Evolutionary conservation across 2,113 vertebrate genomes (phyloP), one percentile per base, ranked within the genome.

Genomic region (Oryzias celebensis): DNA sequence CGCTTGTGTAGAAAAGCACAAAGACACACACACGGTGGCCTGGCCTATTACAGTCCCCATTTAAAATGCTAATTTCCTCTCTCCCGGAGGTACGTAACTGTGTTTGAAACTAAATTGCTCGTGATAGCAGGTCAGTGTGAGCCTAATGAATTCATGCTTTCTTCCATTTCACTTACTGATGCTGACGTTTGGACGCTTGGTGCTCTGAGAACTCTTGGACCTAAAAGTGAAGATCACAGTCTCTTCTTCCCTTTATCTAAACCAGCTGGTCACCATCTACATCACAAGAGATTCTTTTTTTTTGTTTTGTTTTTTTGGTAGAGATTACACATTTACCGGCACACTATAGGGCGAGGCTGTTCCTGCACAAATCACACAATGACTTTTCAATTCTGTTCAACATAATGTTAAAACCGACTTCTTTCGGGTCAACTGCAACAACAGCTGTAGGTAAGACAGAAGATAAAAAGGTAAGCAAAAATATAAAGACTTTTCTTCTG

Each of bases 51-150:
- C 84, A 24, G 68, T 84, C 78, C 62, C 87, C 77, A 86, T 88
- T 87, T 87, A 83, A 86, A 84, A 84, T 87, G 73, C 82, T 80
- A 82, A 88, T 87, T 85, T 84, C 57, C 77, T 78, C 78, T 73
- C 73, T 83, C 87, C 85, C 78, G 70, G 81, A 84, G 87, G 82
- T 87, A 62, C 87, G 68, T 75, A 69, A 78, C 79, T 82, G 79
- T 85, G 80, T 80, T 84, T 87, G 80, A 84, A 77, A 79, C 81
- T 79, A 87, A 87, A 88, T 88, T 87, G 81, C 84, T 86, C 66
- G 69, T 85, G 79, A 81, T 78, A 74, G 80, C 86, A 69, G 88
- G 86, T 88, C 86, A 88, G 36, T 75, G 68, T 63, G 73, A 70
- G 71, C 75, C 75, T 85, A 81, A 85, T 87, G 80, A 82, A 85